Base-by-base conservation (phyloP, 2,113 vertebrate species). In the Nipponia nippon region DNA sequence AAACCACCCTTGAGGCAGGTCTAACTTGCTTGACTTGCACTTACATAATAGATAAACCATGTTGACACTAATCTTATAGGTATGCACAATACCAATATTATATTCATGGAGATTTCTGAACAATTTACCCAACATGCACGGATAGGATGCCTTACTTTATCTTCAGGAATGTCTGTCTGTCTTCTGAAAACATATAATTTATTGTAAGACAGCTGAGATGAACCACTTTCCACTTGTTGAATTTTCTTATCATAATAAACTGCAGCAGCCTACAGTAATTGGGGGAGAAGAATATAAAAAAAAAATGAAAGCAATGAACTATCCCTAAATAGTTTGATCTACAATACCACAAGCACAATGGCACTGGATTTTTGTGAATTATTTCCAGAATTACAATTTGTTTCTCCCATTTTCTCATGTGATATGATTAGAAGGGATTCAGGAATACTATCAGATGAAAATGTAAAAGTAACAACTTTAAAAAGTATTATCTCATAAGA, bases 71-170 rank as follows among this genome's bases (percentile, higher is more conserved):
- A 95, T 94, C 85, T 88, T 77, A 0, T 26, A 92, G 86, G 55
- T 75, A 96, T 77, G 85, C 38, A 78, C 0, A 0, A 71, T 30
- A 69, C 23, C 52, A 94, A 15, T 90, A 94, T 50, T 55, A 40
- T 73, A 84, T 88, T 91, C 73, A 80, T 83, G 70, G 53, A 94
- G 42, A 88, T 80, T 95, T 79, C 46, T 95, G 53, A 87, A 77
- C 62, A 47, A 69, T 73, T 91, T 84, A 93, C 65, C 62, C 82
- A 83, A n/a, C 1, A 1, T 50, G 42, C 25, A 67, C 17, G 86
- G 66, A 80, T 62, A 66, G 20, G n/a, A 70, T 66, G 89, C 53
- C 58, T 88, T 50, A 69, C 46, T 80, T 87, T 83, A 83, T 91
- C 82, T 89, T 85, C 36, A 95, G 82, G 32, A 36, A 76, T 16